Evolutionary conservation across 1,140 invertebrate genomes (phyloP).

Genomic region (Drosophila sp.): DNA sequence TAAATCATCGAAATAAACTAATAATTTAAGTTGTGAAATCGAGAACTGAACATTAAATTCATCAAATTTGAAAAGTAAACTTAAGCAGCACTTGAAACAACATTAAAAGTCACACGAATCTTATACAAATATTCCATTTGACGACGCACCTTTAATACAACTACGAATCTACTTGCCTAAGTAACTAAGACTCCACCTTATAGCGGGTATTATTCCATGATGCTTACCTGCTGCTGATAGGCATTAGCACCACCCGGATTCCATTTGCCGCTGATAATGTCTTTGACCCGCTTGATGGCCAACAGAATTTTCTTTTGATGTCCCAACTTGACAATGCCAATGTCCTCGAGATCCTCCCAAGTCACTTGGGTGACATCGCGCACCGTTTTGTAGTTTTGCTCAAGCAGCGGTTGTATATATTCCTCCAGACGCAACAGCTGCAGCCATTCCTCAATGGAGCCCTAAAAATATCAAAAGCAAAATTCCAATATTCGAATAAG

Average conservation of each 20-base stretch:
- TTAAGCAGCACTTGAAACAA: slow-evolving; percentile 12
- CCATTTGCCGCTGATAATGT: slow-evolving; percentile 94
- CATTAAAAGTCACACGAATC: slow-evolving; percentile 6
- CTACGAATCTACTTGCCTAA: background rate
- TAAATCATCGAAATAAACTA: background rate
- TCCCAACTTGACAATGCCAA: slow-evolving; percentile 96
- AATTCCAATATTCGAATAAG: slow-evolving; percentile 17
- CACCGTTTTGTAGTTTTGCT: slow-evolving; percentile 97
- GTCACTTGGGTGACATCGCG: slow-evolving; percentile 96
- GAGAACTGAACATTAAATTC: too few species aligned
- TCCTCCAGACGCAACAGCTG: slow-evolving; percentile 95
- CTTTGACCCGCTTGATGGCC: slow-evolving; percentile 98
- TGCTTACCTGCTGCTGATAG: slow-evolving; percentile 80
- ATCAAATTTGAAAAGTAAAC: background rate
- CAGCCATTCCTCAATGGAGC: slow-evolving; percentile 96
- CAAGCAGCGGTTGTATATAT: slow-evolving; percentile 93
- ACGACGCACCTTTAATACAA: background rate
- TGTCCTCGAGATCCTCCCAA: slow-evolving; percentile 99
- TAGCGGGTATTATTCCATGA: background rate
- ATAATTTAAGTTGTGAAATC: background rate
- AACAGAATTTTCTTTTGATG: slow-evolving; percentile 99
- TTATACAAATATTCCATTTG: background rate
- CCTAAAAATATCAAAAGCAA: slow-evolving; percentile 85
- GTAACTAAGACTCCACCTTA: background rate
- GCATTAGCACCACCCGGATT: slow-evolving; percentile 79